Evolutionary conservation across 2,888 invertebrate genomes (phyloP).

Genomic region (Selenia dentaria): DNA sequence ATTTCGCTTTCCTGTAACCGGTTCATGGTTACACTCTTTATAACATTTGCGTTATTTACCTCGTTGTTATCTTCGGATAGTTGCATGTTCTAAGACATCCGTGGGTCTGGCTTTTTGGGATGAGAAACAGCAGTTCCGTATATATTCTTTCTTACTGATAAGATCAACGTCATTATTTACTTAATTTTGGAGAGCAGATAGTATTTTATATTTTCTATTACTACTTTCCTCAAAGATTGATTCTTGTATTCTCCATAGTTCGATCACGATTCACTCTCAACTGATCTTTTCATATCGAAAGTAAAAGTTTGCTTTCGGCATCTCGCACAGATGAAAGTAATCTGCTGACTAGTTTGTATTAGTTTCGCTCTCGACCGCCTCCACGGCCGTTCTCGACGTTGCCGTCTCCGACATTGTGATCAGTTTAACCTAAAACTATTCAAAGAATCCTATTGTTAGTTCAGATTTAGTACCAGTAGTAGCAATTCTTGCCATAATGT

Average conservation of each 20-base stretch:
- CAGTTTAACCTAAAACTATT: slow-evolving; percentile 30
- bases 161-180: no score
- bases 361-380: slow-evolving; percentile 72
- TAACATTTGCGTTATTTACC: slow-evolving; percentile 33
- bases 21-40: slow-evolving; percentile 42
- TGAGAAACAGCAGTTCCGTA: no score
- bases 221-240: slow-evolving; percentile 13
- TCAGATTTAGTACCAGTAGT: neutral
- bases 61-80: slow-evolving; percentile 17
- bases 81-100: no score
- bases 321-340: slow-evolving; percentile 76
- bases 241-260: slow-evolving; percentile 11
- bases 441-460: slow-evolving; percentile 13
- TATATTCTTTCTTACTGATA: no score
- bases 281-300: slow-evolving; percentile 62
- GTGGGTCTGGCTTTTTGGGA: no score
- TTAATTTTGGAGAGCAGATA: no score
- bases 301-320: slow-evolving; percentile 80
- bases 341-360: slow-evolving; percentile 66
- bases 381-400: slow-evolving; percentile 38
- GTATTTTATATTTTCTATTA: slow-evolving; percentile 26
- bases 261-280: slow-evolving; percentile 20
- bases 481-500: slow-evolving; percentile 6
- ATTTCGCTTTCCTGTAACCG: slow-evolving; percentile 69
- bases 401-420: slow-evolving; percentile 30